These are phyloP conservation scores for Oophaga sylvatica DNA, from an alignment of 2,797 vertebrate species.

Conservation along the genomic window DNA sequence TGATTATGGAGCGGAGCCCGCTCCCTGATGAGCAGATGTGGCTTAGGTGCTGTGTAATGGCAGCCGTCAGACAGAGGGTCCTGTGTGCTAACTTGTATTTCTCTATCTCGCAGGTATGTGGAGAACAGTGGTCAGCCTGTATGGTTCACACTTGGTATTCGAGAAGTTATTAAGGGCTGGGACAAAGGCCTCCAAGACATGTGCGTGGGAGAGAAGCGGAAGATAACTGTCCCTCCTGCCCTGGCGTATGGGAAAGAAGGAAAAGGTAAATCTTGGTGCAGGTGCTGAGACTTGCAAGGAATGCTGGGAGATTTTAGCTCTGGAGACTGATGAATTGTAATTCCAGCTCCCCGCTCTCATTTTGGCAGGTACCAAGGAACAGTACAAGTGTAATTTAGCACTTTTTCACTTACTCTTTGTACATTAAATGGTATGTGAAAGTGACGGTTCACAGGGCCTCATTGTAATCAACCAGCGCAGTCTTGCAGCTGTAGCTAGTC, in stretches of 20 bases:
- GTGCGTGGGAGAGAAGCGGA: constrained; percentile 91
- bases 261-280: constrained; percentile 80
- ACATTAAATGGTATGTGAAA: neutral
- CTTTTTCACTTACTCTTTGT: neutral
- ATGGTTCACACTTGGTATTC: constrained; percentile 93
- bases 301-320: neutral
- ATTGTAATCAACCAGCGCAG: too few relatives aligned
- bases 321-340: neutral
- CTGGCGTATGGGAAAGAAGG: constrained; percentile 95
- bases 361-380: neutral
- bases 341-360: neutral
- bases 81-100: neutral
- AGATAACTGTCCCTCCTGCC: constrained; percentile 84
- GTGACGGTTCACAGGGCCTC: too few relatives aligned
- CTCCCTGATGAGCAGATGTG: too few relatives aligned
- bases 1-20: too few relatives aligned
- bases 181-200: constrained; percentile 90
- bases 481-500: neutral
- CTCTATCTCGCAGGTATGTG: constrained; percentile 76
- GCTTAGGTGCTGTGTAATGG: too few relatives aligned
- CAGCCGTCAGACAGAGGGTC: too few relatives aligned
- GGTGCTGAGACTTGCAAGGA: neutral
- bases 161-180: constrained; percentile 90
- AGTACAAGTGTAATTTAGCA: neutral
- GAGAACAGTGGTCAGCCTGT: constrained; percentile 88